Percentiles rank a stretch among this genome's conserved stretches.
phyloP scores from a whole-genome alignment of 2,797 vertebrate genomes.

The Anolis apletophallus region DNA sequence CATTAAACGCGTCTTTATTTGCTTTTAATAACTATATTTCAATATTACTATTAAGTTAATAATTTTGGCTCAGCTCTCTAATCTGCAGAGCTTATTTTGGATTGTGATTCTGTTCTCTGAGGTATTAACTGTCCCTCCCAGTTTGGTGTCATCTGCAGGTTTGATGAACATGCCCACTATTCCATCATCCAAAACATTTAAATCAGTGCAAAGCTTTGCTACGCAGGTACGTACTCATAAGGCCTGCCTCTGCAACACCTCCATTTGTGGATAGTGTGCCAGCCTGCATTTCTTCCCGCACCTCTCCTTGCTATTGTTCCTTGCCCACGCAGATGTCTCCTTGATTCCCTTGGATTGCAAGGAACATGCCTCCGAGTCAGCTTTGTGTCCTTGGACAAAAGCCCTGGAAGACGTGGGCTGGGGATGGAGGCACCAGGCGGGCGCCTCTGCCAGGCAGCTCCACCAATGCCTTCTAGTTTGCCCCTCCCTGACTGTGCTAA shows the following conservation, averaged over 20 bases:
- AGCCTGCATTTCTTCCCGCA: neutral
- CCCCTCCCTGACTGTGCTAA: rapidly evolving
- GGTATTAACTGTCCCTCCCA: too few relatives aligned
- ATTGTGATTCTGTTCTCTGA: too few relatives aligned
- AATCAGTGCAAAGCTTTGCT: neutral
- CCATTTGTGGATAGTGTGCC: neutral
- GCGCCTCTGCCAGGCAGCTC: neutral
- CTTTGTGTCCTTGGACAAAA: constrained; percentile 19
- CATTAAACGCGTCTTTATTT: too few relatives aligned
- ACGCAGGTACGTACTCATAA: neutral
- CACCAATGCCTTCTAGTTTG: neutral
- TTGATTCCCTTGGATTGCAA: neutral
- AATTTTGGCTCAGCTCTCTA: too few relatives aligned
- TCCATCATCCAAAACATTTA: too few relatives aligned
- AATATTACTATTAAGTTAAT: too few relatives aligned
- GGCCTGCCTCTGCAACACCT: neutral
- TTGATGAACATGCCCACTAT: too few relatives aligned
- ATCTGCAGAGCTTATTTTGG: too few relatives aligned
- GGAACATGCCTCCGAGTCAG: rapidly evolving
- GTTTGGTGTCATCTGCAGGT: too few relatives aligned
- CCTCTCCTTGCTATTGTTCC: neutral
- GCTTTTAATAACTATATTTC: too few relatives aligned
- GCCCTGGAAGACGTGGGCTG: neutral
- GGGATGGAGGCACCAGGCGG: neutral
- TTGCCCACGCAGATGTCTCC: neutral